Evolutionary conservation across 1,140 invertebrate species (phyloP), one percentile per base, ranked within the genome.

Genomic region (Caenorhabditis briggsae): DNA sequence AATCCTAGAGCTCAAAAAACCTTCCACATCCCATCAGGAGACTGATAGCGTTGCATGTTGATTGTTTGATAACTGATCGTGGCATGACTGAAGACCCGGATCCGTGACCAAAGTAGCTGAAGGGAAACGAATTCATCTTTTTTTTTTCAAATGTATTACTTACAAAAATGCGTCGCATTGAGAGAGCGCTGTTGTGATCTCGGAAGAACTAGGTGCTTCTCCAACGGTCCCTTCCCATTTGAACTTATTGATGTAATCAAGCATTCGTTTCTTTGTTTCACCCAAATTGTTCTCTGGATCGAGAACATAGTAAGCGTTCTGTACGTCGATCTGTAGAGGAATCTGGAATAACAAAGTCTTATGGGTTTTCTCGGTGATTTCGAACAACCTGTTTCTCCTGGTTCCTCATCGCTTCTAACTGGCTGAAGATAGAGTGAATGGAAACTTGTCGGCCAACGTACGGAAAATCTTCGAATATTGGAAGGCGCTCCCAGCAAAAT

Each of bases 21-120:
- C 88, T 92, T 18, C 87, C 87, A 85, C 91, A 91, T 6, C 90
- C 90, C 90, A 91, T 91, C 20, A 91, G 74, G 12, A 91, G 50
- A 18, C 85, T 87, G 20, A 91, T 90, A 0, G 91, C 89, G 25
- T 90, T 89, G 48, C 90, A 91, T 50, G 90, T 87, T 50, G 56
- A 82, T 18, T 84, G 82, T 55, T 85, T 86, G 20, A 89, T 86
- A 46, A 48, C 70, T 56, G 20, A 46, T 20, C 61, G 74, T 18
- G 91, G 85, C 59, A 90, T 70, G 46, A 91, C 88, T 16, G 87
- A 82, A 2, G 83, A 64, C 25, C 90, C 90, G 74, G 89, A 91
- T 20, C 90, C 90, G 70, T 91, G 90, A 2, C 90, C 90, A 55
- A 91, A 78, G 61, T 89, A 91, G 20, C 90, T 91, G 25, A 74